phyloP scores from a whole-genome alignment of 2,888 invertebrate genomes.

The Serripes groenlandicus region DNA sequence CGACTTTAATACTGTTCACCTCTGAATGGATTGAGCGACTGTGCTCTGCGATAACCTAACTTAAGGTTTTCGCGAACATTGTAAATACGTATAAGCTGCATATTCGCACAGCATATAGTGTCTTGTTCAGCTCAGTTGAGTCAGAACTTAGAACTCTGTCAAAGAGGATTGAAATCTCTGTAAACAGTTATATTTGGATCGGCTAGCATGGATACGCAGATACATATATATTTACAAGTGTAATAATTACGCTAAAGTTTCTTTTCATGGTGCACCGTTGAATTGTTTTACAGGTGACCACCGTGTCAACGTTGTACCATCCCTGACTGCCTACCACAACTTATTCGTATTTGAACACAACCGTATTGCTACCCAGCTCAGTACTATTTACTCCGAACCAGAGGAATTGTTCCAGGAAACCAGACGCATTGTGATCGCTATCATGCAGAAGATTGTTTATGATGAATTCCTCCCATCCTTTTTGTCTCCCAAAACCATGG shows the following conservation, averaged over 20 bases:
- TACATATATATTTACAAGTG: background rate
- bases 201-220: background rate
- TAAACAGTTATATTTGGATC: background rate
- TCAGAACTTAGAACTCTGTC: background rate
- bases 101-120: too few species aligned
- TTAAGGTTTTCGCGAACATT: too few species aligned
- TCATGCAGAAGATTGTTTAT: constrained; percentile 42
- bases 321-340: constrained; percentile 66
- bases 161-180: background rate
- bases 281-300: constrained; percentile 60
- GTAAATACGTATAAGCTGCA: too few species aligned
- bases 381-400: constrained; percentile 25
- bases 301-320: constrained; percentile 73
- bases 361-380: constrained; percentile 56
- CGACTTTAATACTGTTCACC: too few species aligned
- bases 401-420: constrained; percentile 23
- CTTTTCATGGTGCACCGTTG: background rate
- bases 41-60: too few species aligned
- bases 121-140: too few species aligned
- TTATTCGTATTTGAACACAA: constrained; percentile 72
- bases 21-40: too few species aligned
- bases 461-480: constrained; percentile 37
- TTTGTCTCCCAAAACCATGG: constrained; percentile 2
- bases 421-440: constrained; percentile 19
- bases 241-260: background rate